Base-by-base conservation (phyloP, 2,888 invertebrate species). In the Drosophila siamana region DNA sequence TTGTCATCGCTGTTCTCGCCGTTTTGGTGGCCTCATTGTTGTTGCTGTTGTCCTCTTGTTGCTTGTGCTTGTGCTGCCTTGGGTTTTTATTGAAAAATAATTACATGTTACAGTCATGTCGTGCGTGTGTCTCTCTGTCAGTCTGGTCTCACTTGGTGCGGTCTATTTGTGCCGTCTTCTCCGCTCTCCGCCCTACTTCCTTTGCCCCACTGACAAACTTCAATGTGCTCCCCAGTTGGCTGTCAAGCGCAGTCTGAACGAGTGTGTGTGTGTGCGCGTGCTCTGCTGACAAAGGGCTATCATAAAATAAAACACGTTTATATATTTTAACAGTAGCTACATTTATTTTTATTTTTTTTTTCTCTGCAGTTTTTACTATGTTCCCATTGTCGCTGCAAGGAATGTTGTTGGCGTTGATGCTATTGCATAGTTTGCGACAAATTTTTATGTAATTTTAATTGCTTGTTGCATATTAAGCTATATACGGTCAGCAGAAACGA, bases 81-180 rank as follows among this genome's bases (percentile, higher is more conserved):
- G 79, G 85, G 85, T 86, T 86, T 80, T 86, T 84, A 84, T 84
- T 84, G 84, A 86, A 84, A 84, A 84, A 84, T 84, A 84, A 84
- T 84, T 86, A 84, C 79, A 86, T 84, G 84, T 84, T 86, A 86
- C 87, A 86, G 87, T 86, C 83, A 86, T 83, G 83, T 86, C 86
- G 74, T 83, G 82, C 86, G 78, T 83, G 80, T 72, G 64, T 70
- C 65, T 56, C 62, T 55, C 71, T 63, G 73, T 73, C 75, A 69
- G 69, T 60, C 63, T 67, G 76, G 50, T 64, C 70, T 47, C 79
- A 79, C 71, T 80, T 71, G 86, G 86, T 74, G 77, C 74, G 77
- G 83, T 82, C 78, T 83, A 82, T 82, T 78, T 83, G 78, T 84
- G 78, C 67, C 69, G 76, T 73, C 68, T 69, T 65, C 65, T 54